Percentiles rank a stretch among this genome's conserved stretches.
phyloP scores from a whole-genome alignment of 1,140 invertebrate species.

The Steinernema khuongi region DNA sequence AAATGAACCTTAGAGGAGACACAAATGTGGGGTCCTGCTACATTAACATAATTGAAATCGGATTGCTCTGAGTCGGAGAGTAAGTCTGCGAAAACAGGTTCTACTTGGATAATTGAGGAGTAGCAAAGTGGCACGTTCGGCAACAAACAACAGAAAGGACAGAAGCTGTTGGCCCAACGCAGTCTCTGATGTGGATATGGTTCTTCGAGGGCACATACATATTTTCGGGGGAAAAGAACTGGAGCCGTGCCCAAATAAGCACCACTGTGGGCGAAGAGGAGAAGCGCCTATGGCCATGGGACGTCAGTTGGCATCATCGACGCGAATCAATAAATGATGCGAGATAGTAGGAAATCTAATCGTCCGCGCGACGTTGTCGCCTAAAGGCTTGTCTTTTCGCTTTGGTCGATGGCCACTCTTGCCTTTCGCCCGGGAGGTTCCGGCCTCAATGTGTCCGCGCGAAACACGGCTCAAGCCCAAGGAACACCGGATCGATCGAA shows the following conservation, averaged over 20 bases:
- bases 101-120: no score
- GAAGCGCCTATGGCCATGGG: neutral
- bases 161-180: no score
- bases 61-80: no score
- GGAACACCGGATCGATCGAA: neutral
- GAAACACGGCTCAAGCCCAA: no score
- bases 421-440: neutral
- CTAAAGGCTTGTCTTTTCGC: conserved; percentile 12
- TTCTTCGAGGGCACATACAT: neutral
- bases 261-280: neutral
- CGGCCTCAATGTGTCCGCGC: neutral
- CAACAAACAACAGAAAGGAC: no score
- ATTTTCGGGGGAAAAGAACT: neutral
- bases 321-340: conserved; percentile 15
- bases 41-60: no score
- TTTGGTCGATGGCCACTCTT: conserved; percentile 3
- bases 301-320: conserved; percentile 5
- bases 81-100: no score
- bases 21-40: no score
- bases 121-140: no score
- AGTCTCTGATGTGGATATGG: no score
- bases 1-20: no score
- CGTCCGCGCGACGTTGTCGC: conserved; percentile 12
- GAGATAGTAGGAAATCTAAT: conserved; percentile 12
- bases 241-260: neutral